Base-by-base conservation (phyloP, 1,140 invertebrate species). In the Pygmarrhopalites habei region DNA sequence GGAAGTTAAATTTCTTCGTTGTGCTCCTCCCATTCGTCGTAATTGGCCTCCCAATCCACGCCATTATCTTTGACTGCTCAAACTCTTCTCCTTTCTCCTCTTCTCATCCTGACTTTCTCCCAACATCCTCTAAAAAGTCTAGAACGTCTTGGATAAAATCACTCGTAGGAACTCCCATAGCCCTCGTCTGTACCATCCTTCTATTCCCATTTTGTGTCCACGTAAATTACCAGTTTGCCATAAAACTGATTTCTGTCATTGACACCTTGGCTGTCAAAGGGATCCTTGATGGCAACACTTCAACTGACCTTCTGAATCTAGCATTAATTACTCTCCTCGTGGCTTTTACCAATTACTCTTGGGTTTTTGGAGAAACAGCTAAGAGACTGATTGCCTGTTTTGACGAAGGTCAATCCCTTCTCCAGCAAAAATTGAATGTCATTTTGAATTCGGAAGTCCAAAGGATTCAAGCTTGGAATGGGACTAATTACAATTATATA, bases 21-120 rank as follows among this genome's bases (percentile, higher is more conserved):
- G 59, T 58, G 5, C 51, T 61, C n/a, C 15, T 60, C n/a, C 66
- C 66, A 19, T 64, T 64, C 39, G 26, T 62, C 23, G n/a, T 64
- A 3, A 55, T 58, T n/a, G 66, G 62, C 19, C 26, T 64, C 26
- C 66, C 66, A 0, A 28, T 60, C 15, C 55, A 68, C 58, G 41
- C 60, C 0, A 15, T 62, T 4, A n/a, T n/a, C n/a, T 55, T 43
- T 35, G n/a, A 21, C 0, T 43, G 23, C 14, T 53, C 28, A 1
- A 26, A n/a, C 25, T 26, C 44, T 32, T 10, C 60, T 49, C 57
- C 1, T 2, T 44, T 3, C 1, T 64, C 23, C 35, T 53, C 17
- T 46, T 64, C n/a, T 2, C 55, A n/a, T 21, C 7, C 3, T 39
- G 56, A 28, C 12, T 64, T 12, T 1, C 7, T 23, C 2, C 51